Percentiles rank a stretch among this genome's conserved stretches.
phyloP scores from a whole-genome alignment of 2,888 invertebrate genomes.

The Parnassius smintheus region DNA sequence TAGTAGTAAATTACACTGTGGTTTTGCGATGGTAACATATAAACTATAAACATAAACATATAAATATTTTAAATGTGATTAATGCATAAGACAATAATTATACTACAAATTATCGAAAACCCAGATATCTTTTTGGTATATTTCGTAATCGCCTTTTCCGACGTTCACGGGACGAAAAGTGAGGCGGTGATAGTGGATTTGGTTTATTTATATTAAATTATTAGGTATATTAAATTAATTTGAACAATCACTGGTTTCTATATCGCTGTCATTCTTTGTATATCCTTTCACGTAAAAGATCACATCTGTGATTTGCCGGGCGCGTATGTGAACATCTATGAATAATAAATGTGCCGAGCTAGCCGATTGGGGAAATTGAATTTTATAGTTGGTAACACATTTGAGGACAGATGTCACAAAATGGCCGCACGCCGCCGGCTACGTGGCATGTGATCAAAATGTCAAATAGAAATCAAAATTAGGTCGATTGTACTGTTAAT shows the following conservation, averaged over 20 bases:
- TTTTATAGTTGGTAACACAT: slow-evolving; percentile 80
- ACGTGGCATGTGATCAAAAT: slow-evolving; percentile 72
- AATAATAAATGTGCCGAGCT: slow-evolving; percentile 79
- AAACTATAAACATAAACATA: too few species aligned
- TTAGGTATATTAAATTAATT: slow-evolving; percentile 4
- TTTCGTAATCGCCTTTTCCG: too few species aligned
- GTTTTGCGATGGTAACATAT: too few species aligned
- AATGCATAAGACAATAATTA: too few species aligned
- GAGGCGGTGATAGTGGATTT: too few species aligned
- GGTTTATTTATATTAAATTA: neutral
- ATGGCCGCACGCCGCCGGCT: slow-evolving; percentile 70
- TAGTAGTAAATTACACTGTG: too few species aligned
- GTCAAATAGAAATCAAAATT: slow-evolving; percentile 81
- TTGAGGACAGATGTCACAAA: slow-evolving; percentile 79
- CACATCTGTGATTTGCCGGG: slow-evolving; percentile 78
- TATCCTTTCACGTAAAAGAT: slow-evolving; percentile 79
- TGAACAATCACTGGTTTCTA: slow-evolving; percentile 14
- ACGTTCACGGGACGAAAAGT: too few species aligned
- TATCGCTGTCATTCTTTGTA: slow-evolving; percentile 67
- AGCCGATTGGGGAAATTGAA: slow-evolving; percentile 81
- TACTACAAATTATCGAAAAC: too few species aligned
- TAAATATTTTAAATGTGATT: too few species aligned
- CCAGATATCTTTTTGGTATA: too few species aligned
- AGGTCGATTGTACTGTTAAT: slow-evolving; percentile 80
- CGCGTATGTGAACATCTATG: slow-evolving; percentile 75